phyloP scores from a whole-genome alignment of 1,140 invertebrate genomes.

The Trachelipus rathkii region DNA sequence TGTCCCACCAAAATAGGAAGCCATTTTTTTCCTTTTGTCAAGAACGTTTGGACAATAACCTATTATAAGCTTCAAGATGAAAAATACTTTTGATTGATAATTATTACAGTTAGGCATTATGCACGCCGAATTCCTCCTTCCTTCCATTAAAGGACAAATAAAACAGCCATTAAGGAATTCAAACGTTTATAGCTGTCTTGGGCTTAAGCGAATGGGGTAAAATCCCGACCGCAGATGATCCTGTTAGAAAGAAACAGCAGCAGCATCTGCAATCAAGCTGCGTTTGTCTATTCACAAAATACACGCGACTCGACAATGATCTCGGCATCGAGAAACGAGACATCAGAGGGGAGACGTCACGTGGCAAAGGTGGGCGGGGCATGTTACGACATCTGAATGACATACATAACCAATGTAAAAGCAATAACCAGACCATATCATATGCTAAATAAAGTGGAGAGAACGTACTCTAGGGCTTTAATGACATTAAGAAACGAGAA shows the following conservation, averaged over 20 bases:
- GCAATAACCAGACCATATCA: not conserved
- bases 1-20: not conserved
- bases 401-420: not conserved
- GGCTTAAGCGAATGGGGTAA: not conserved
- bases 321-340: not conserved
- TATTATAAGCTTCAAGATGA: not conserved
- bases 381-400: conserved; percentile 5
- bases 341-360: not conserved
- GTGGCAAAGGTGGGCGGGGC: conserved; percentile 6
- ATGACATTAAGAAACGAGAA: not conserved
- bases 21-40: too few species aligned
- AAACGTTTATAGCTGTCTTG: conserved; percentile 1
- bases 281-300: not conserved
- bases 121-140: not conserved
- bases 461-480: not conserved
- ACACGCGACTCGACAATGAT: not conserved
- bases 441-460: not conserved
- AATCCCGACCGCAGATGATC: conserved; percentile 2
- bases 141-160: not conserved
- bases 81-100: not conserved
- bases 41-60: not conserved
- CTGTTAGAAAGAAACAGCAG: not conserved
- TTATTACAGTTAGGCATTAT: not conserved
- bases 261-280: not conserved
- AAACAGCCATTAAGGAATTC: not conserved